These are phyloP conservation scores for Zosterops hypoxanthus DNA, from an alignment of 2,113 vertebrate species.

Conservation along the genomic window DNA sequence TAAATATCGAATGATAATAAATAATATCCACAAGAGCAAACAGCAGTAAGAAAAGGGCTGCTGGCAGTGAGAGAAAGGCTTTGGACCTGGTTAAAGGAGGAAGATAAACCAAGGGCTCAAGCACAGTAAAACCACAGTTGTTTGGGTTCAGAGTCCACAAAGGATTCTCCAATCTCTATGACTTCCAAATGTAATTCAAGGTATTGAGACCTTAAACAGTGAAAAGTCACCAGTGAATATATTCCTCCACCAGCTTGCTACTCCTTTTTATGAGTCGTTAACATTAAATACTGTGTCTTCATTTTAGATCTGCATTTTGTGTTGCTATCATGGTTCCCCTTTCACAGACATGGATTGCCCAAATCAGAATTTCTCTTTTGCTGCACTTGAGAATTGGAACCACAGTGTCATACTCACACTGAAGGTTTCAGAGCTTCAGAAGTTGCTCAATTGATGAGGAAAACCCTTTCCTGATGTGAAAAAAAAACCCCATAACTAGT, in stretches of 20 bases:
- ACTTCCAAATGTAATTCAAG: not conserved
- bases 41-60: not conserved
- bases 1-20: not conserved
- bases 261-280: not conserved
- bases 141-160: not conserved
- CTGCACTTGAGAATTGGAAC: not conserved
- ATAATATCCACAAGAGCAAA: not conserved
- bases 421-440: not conserved
- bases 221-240: not conserved
- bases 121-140: not conserved
- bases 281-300: not conserved
- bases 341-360: not conserved
- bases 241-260: not conserved
- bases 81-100: not conserved
- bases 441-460: not conserved
- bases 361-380: not conserved
- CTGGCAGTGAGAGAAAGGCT: not conserved
- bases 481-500: not conserved
- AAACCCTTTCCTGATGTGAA: not conserved
- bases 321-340: not conserved
- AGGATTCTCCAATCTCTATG: rapidly evolving
- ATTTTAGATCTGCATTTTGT: not conserved
- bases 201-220: not conserved
- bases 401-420: not conserved
- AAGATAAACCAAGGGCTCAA: not conserved